Evolutionary conservation across 2,797 vertebrate genomes (phyloP).

Genomic region (Phyllotis vaccarum): DNA sequence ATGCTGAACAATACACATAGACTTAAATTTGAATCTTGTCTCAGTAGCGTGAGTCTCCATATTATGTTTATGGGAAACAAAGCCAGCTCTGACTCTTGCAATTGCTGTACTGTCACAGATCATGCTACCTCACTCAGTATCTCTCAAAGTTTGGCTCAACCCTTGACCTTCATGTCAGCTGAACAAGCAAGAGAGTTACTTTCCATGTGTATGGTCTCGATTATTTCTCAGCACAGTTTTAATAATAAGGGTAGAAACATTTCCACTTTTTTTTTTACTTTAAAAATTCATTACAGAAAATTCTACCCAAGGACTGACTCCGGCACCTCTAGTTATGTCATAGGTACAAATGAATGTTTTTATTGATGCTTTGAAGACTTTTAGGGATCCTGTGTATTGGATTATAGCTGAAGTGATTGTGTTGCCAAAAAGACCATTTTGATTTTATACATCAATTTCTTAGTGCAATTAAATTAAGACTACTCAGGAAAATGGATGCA

Average conservation of each 20-base stretch:
- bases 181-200: background rate
- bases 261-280: background rate
- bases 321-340: background rate
- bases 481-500: background rate
- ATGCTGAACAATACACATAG: background rate
- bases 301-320: background rate
- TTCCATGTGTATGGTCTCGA: background rate
- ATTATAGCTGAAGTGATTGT: conserved; percentile 45
- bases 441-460: conserved; percentile 57
- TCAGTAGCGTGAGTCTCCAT: background rate
- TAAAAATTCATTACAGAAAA: conserved; percentile 17
- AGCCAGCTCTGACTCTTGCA: background rate
- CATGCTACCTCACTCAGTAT: background rate
- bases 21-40: background rate
- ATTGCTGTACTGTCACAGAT: background rate
- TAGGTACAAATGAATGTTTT: conserved; percentile 30
- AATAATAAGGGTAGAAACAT: background rate
- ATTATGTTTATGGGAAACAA: background rate
- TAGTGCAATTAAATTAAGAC: conserved; percentile 65
- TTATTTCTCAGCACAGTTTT: background rate
- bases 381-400: background rate
- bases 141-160: background rate
- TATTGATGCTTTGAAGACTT: conserved; percentile 12
- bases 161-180: background rate
- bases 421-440: conserved; percentile 66